Conservation (phyloP, 2,797 vertebrate species). For the Ctenopoma kingsleyae region DNA sequence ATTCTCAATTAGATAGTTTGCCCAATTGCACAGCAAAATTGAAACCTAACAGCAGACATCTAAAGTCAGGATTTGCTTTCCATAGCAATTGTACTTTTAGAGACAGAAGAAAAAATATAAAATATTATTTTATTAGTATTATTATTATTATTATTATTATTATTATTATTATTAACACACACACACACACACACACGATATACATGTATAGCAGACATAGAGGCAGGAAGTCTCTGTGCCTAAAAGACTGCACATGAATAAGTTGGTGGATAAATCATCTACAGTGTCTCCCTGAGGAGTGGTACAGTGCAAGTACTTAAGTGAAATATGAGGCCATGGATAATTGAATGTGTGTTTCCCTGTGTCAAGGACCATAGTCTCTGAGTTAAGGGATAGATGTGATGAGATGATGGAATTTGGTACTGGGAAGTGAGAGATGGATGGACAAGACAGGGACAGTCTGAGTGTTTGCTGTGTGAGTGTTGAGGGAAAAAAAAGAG, state of each 20-base stretch:
- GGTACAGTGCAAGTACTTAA: conserved; percentile 68
- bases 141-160: no score
- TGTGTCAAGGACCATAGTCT: conserved; percentile 62
- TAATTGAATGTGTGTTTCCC: conserved; percentile 73
- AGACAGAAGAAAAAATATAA: no score
- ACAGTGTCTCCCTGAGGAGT: conserved; percentile 60
- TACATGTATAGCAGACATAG: conserved; percentile 20
- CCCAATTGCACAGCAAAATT: conserved; percentile 17
- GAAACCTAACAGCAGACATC: conserved; percentile 51
- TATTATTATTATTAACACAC: no score
- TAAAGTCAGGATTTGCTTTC: conserved; percentile 40
- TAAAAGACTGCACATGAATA: conserved; percentile 61
- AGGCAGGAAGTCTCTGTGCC: conserved; percentile 27
- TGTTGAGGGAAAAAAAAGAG: neutral
- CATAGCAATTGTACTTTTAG: conserved; percentile 32
- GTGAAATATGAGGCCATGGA: conserved; percentile 74
- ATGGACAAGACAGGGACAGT: conserved; percentile 6
- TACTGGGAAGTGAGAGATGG: conserved; percentile 45
- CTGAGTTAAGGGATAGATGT: conserved; percentile 45
- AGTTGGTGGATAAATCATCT: conserved; percentile 71
- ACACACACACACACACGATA: conserved; percentile 29
- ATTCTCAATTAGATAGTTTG: neutral
- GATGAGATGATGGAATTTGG: conserved; percentile 52
- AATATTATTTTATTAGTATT: no score
- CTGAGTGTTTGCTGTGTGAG: conserved; percentile 15